These are phyloP conservation scores for Lophius americanus DNA, from an alignment of 2,797 vertebrate genomes.

Conservation along the genomic window DNA sequence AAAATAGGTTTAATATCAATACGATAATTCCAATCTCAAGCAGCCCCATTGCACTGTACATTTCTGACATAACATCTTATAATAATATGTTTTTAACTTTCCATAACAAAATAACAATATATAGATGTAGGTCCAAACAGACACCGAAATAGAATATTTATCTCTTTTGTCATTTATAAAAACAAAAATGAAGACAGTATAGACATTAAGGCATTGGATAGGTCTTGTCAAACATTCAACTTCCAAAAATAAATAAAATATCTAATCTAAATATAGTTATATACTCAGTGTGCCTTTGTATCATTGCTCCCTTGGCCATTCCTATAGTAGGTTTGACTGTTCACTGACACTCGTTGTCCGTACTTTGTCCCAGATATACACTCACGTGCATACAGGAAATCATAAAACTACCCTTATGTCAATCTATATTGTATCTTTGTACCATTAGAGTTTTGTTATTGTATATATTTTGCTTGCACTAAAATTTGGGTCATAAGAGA, in stretches of 20 bases:
- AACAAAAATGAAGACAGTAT: constrained; percentile 76
- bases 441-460: constrained; percentile 48
- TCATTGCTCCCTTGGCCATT: constrained; percentile 58
- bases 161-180: constrained; percentile 57
- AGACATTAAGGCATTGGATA: constrained; percentile 83
- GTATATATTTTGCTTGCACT: constrained; percentile 59
- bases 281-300: constrained; percentile 65
- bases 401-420: constrained; percentile 49
- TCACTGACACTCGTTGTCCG: constrained; percentile 39
- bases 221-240: constrained; percentile 78
- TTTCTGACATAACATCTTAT: constrained; percentile 60
- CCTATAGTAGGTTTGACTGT: constrained; percentile 37
- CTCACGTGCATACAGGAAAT: constrained; percentile 36
- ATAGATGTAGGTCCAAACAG: constrained; percentile 72
- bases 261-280: constrained; percentile 68
- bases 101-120: constrained; percentile 72
- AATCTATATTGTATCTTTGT: constrained; percentile 63
- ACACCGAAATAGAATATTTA: constrained; percentile 69
- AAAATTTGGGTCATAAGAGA: constrained; percentile 62
- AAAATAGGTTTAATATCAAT: constrained; percentile 76
- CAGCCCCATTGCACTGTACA: constrained; percentile 64
- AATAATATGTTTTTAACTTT: constrained; percentile 66
- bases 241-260: constrained; percentile 79
- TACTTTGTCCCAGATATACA: constrained; percentile 41
- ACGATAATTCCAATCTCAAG: constrained; percentile 67